These are phyloP conservation scores for Callithrix jacchus DNA, from an alignment of 2,113 vertebrate species.

Conservation along the genomic window DNA sequence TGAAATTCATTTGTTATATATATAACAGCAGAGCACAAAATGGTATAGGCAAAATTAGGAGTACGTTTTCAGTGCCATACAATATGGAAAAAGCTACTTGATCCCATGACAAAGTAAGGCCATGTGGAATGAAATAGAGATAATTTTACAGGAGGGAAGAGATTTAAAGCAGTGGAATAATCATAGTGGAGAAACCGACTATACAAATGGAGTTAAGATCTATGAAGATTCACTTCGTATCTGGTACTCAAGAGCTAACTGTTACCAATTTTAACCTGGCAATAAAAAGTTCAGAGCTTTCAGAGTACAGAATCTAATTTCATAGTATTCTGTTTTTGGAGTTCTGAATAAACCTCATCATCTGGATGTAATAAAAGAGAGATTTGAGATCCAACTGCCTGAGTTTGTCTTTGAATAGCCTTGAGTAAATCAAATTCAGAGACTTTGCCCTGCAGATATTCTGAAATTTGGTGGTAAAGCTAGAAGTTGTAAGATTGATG, in stretches of 20 bases:
- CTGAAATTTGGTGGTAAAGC: constrained; percentile 43
- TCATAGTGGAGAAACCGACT: background rate
- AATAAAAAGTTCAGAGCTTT: constrained; percentile 53
- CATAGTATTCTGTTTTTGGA: constrained; percentile 50
- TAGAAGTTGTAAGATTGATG: background rate
- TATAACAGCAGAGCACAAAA: background rate
- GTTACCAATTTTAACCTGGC: constrained; percentile 49
- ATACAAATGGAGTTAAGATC: constrained; percentile 2
- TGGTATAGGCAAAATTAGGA: background rate
- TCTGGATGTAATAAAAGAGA: constrained; percentile 8
- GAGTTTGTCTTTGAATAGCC: constrained; percentile 50
- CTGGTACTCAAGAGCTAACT: background rate
- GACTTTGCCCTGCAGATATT: constrained; percentile 47
- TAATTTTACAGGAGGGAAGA: background rate
- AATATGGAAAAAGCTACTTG: background rate
- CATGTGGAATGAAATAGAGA: background rate
- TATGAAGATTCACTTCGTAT: constrained; percentile 32
- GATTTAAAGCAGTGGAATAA: background rate
- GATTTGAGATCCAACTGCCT: constrained; percentile 32
- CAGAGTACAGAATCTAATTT: constrained; percentile 52
- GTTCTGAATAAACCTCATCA: constrained; percentile 56
- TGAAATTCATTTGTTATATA: background rate
- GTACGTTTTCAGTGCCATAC: background rate
- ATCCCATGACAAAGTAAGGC: background rate
- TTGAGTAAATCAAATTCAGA: constrained; percentile 53